Evolutionary conservation across 2,797 vertebrate species (phyloP).

Genomic region (Nasua narica): DNA sequence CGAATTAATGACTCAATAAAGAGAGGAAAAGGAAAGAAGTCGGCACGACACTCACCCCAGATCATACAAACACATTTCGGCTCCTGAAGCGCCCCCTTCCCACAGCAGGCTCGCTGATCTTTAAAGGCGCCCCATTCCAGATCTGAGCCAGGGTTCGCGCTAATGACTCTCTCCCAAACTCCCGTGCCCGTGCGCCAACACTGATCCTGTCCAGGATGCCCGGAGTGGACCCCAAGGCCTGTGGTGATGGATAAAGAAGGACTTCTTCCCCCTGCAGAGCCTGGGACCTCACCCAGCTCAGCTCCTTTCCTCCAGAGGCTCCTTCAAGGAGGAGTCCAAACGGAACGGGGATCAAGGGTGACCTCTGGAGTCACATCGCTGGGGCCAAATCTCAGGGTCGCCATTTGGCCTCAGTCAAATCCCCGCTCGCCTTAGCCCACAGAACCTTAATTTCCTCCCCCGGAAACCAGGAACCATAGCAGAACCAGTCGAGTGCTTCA

Average conservation of each 20-base stretch:
- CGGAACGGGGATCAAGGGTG: background rate
- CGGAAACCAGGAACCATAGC: background rate
- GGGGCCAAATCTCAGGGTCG: background rate
- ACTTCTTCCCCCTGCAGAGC: background rate
- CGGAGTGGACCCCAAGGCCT: background rate
- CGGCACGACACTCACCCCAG: slow-evolving; percentile 58
- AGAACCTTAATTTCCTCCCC: background rate
- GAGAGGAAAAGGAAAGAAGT: slow-evolving; percentile 71
- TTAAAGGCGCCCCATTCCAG: background rate
- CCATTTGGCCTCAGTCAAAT: too few species aligned
- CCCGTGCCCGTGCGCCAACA: background rate
- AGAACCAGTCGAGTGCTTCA: background rate
- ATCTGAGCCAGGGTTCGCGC: background rate
- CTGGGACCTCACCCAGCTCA: background rate
- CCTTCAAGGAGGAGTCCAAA: background rate
- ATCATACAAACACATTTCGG: slow-evolving; percentile 63
- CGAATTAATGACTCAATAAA: slow-evolving; percentile 82
- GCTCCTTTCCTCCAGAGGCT: background rate
- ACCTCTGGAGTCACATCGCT: background rate
- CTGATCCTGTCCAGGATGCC: background rate
- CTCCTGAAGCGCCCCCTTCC: background rate
- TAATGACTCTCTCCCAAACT: too few species aligned
- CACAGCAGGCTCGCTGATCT: accelerated
- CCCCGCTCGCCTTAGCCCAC: too few species aligned
- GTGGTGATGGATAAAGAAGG: background rate